A percentile compares a stretch with the other conserved stretches of the same genome.
Evolutionary conservation across 2,888 invertebrate species (phyloP).

Genomic region (Noctua janthina): DNA sequence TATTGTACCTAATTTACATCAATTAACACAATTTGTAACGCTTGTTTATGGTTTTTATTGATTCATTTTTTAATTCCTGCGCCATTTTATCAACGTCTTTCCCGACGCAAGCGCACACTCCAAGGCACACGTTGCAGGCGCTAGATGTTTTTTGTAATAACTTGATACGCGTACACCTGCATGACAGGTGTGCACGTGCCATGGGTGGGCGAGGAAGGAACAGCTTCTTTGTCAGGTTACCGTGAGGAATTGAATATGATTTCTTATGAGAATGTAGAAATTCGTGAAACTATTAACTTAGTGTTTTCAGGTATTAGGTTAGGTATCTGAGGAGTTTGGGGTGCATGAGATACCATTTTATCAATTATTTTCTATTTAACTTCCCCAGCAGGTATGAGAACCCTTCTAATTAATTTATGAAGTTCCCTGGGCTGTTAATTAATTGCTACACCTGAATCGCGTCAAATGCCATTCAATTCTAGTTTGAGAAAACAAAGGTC

Average conservation of each 20-base stretch:
- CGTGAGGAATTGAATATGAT: background rate
- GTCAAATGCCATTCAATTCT: constrained; percentile 44
- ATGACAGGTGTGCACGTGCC: constrained; percentile 71
- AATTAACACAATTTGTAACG: background rate
- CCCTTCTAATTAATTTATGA: background rate
- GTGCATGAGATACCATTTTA: no score
- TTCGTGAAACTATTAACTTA: background rate
- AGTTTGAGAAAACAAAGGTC: constrained; percentile 30
- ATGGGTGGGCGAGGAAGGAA: constrained; percentile 40
- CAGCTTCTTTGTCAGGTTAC: constrained; percentile 32
- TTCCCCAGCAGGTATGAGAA: background rate
- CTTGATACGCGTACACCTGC: constrained; percentile 69
- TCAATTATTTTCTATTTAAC: background rate
- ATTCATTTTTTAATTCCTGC: background rate
- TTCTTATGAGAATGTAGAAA: background rate
- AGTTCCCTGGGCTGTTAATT: constrained; percentile 2
- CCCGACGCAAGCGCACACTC: constrained; percentile 24
- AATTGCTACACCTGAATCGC: constrained; percentile 52
- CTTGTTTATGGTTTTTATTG: background rate
- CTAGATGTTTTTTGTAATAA: constrained; percentile 63
- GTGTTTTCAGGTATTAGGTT: background rate
- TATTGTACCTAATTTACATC: background rate
- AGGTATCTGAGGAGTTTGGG: no score
- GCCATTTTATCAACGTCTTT: constrained; percentile 27
- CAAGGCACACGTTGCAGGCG: constrained; percentile 57